Evolutionary conservation across 1,140 invertebrate species (phyloP).

Genomic region (Drosophila neocordata): DNA sequence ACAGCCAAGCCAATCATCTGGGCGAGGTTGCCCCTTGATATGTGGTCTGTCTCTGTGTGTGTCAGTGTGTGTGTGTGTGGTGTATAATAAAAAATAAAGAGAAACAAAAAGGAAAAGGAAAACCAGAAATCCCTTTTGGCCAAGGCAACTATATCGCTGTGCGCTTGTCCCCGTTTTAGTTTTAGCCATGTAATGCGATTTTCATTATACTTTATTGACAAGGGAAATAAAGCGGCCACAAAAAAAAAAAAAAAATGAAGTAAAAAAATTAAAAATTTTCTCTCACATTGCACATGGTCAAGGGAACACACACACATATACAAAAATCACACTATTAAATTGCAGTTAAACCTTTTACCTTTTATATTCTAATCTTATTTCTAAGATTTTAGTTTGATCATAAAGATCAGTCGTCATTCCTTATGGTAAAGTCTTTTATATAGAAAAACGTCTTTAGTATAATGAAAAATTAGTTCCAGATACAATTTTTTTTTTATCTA

Average conservation of each 20-base stretch:
- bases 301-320: no score
- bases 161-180: constrained; percentile 19
- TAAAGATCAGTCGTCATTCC: no score
- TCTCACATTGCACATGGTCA: no score
- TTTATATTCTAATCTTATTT: not conserved
- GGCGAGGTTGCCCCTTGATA: constrained; percentile 26
- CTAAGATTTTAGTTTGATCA: no score
- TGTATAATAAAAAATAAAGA: constrained; percentile 1
- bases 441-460: no score
- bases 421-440: no score
- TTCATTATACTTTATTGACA: constrained; percentile 40
- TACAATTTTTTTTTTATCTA: no score
- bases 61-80: not conserved
- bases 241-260: not conserved
- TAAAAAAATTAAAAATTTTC: no score
- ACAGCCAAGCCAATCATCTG: constrained; percentile 35
- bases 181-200: constrained; percentile 50
- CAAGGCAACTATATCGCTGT: constrained; percentile 34
- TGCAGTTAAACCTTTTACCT: no score
- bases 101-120: not conserved
- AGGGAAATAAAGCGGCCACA: constrained; percentile 1
- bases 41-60: constrained; percentile 16
- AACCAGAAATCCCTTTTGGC: constrained; percentile 30
- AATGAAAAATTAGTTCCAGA: no score
- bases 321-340: no score